Conservation (phyloP, 92 coral and sea anemone genomes). For the Porites lobata region DNA sequence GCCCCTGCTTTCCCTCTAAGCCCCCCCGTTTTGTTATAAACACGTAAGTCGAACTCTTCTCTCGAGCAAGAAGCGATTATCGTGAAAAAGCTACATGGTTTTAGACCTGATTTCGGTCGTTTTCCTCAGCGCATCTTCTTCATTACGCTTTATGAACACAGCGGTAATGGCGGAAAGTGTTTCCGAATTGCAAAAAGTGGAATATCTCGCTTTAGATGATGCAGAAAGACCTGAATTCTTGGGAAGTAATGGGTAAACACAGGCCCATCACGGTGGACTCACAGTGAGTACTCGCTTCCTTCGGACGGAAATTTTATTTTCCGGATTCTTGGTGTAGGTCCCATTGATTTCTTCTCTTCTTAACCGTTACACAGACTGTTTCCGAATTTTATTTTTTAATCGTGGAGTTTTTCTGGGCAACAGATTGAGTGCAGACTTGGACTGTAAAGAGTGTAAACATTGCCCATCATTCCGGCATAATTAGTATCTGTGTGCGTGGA, state of each 20-base stretch:
- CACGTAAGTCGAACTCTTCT: too few relatives aligned
- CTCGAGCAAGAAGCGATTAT: too few relatives aligned
- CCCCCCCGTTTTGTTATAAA: too few relatives aligned
- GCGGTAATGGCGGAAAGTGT: too few relatives aligned
- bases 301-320: not conserved
- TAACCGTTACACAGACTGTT: not conserved
- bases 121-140: not conserved
- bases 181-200: not conserved
- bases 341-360: not conserved
- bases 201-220: conserved; percentile 22
- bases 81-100: too few relatives aligned
- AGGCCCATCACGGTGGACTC: not conserved
- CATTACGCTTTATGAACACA: too few relatives aligned
- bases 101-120: not conserved
- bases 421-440: not conserved
- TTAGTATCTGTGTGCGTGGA: not conserved
- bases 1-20: too few relatives aligned
- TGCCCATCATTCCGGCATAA: not conserved
- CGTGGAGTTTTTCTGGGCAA: not conserved
- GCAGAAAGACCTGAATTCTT: conserved; percentile 19
- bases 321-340: conserved; percentile 5
- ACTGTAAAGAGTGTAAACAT: too few relatives aligned
- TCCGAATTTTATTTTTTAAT: not conserved
- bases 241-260: conserved; percentile 22
- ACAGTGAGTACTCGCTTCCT: conserved; percentile 22